These are phyloP conservation scores for Apantesis nais DNA, from an alignment of 2,888 invertebrate species.

Conservation along the genomic window DNA sequence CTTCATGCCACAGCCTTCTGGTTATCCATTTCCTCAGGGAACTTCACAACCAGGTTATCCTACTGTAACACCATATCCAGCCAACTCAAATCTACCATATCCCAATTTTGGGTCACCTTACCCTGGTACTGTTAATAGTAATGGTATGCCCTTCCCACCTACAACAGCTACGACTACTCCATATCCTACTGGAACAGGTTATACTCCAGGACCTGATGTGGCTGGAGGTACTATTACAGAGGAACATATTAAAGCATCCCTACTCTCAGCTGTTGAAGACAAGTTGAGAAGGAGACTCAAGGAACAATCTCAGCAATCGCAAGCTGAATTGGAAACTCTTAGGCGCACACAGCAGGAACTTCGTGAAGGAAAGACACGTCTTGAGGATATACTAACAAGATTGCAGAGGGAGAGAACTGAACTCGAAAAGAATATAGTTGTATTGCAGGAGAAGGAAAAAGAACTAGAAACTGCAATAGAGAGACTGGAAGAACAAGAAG, in stretches of 20 bases:
- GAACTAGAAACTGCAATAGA: conserved; percentile 93
- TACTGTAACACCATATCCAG: conserved; percentile 75
- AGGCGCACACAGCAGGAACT: conserved; percentile 95
- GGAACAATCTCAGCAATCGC: conserved; percentile 95
- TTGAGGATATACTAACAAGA: conserved; percentile 91
- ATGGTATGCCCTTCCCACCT: conserved; percentile 64
- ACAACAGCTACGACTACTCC: conserved; percentile 59
- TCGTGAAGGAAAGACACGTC: conserved; percentile 92
- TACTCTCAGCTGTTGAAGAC: conserved; percentile 98
- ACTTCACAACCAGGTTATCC: conserved; percentile 48
- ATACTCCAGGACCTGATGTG: conserved; percentile 65
- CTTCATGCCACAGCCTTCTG: conserved; percentile 77
- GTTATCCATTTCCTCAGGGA: conserved; percentile 71
- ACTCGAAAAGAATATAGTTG: conserved; percentile 92
- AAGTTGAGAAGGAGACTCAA: conserved; percentile 94
- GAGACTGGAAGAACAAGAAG: conserved; percentile 91
- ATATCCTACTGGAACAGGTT: conserved; percentile 64
- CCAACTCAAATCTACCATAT: conserved; percentile 78
- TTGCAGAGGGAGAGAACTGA: conserved; percentile 92
- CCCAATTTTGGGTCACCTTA: conserved; percentile 80
- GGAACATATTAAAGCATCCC: conserved; percentile 96
- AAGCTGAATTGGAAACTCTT: conserved; percentile 96
- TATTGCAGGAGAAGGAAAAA: conserved; percentile 94
- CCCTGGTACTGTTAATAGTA: conserved; percentile 59
- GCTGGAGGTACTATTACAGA: conserved; percentile 95